Evolutionary conservation across 2,113 vertebrate genomes (phyloP).

Genomic region (Athene cunicularia): DNA sequence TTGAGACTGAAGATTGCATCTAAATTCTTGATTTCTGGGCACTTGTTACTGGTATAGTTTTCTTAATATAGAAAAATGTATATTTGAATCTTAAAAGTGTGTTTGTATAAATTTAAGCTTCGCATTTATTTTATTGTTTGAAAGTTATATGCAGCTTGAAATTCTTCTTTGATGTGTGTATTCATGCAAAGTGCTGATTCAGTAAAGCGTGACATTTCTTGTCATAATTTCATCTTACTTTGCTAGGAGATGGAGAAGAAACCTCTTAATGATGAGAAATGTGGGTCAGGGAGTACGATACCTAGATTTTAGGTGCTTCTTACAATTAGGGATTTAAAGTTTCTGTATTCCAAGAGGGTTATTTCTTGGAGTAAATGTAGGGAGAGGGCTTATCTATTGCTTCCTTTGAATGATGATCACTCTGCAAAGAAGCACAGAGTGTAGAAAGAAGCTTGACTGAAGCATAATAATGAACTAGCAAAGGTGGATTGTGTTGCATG

Average conservation of each 20-base stretch:
- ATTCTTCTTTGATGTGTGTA: background rate
- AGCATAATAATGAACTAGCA: background rate
- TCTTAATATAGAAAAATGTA: background rate
- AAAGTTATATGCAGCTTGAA: background rate
- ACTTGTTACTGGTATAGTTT: background rate
- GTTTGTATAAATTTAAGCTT: background rate
- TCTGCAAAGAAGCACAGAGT: background rate
- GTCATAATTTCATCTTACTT: background rate
- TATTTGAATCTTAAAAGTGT: background rate
- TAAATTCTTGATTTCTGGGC: background rate
- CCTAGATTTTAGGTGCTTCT: background rate
- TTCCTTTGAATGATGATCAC: background rate
- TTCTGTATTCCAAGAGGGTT: background rate
- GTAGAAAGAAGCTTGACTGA: background rate
- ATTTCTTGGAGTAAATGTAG: background rate
- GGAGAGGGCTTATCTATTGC: rapidly evolving
- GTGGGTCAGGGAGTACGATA: background rate
- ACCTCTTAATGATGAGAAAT: background rate
- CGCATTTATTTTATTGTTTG: background rate
- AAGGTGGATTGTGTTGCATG: background rate
- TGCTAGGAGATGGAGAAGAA: background rate
- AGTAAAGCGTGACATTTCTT: background rate
- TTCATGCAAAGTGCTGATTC: background rate
- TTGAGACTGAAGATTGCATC: background rate
- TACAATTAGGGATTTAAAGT: background rate